Evolutionary conservation across 2,113 vertebrate species (phyloP), one percentile per base, ranked within the genome.

Genomic region (Theristicus caerulescens): DNA sequence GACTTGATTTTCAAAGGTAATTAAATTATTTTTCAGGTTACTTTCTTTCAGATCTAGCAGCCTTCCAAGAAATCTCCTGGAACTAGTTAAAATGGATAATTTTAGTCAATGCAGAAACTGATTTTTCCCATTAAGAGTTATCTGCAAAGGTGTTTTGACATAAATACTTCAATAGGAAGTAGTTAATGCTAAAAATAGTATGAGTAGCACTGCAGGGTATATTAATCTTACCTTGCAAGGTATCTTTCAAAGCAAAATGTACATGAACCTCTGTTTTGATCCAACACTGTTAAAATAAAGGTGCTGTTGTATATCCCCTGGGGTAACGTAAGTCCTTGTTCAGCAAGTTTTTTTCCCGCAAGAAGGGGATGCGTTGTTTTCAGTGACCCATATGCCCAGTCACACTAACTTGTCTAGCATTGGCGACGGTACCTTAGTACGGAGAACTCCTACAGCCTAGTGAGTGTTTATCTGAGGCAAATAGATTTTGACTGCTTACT

Each of bases 401-500:
- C 47, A 13, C 9, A 4, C 54, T 76, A 62, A 46, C 47, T 82
- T 73, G 59, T 82, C 57, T 86, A 16, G n/a, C 7, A 17, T 90
- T 74, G 26, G 74, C 27, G 58, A 79, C 72, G 73, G 52, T 82
- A 79, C 76, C 92, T 96, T 96, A 78, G 76, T 65, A 29, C 4
- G 15, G 91, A 83, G 62, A 64, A 42, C 44, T 72, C 17, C 92
- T 73, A 38, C 82, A 91, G 93, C 67, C 59, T 79, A 51, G 55
- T 55, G 88, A 88, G 82, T 88, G 81, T 91, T 96, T 95, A 81
- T 90, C 84, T 97, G 96, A 97, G 76, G 74, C 80, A 97, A 95
- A 97, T 95, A 95, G 88, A 95, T 96, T 98, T 88, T 97, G 93
- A 97, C 84, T 91, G 47, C 93, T 97, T 97, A 91, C 94, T 97